These are phyloP conservation scores for Prinia subflava DNA, from an alignment of 2,113 vertebrate genomes.

Conservation along the genomic window DNA sequence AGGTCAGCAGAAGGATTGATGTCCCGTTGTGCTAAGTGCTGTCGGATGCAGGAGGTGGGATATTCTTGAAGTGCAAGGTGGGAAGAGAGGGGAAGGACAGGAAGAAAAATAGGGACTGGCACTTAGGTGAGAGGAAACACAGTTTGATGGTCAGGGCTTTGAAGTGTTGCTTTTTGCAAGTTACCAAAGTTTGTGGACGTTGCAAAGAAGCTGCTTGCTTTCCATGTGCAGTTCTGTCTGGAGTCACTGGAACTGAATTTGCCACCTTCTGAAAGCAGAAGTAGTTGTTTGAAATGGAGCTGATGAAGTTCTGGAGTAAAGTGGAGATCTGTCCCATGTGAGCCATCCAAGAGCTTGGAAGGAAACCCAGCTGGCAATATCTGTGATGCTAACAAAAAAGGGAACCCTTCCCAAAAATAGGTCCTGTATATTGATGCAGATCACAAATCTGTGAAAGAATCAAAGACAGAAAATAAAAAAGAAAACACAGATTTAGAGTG, in stretches of 20 bases:
- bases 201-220: background rate
- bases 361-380: background rate
- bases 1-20: fast-evolving
- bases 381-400: background rate
- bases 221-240: background rate
- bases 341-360: background rate
- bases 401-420: background rate
- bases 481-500: background rate
- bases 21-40: background rate
- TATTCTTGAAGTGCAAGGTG: background rate
- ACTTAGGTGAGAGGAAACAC: background rate
- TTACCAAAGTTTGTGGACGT: background rate
- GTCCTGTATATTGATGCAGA: background rate
- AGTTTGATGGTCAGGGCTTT: background rate
- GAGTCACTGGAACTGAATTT: background rate
- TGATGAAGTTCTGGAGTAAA: background rate
- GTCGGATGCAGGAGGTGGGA: fast-evolving
- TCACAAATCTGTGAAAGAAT: background rate
- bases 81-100: background rate
- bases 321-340: fast-evolving
- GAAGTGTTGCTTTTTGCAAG: background rate
- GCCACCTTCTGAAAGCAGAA: background rate
- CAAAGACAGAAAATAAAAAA: background rate
- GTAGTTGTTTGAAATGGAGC: background rate
- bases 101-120: background rate